These are phyloP conservation scores for Spodoptera litura DNA, from an alignment of 1,140 invertebrate genomes.

Conservation along the genomic window DNA sequence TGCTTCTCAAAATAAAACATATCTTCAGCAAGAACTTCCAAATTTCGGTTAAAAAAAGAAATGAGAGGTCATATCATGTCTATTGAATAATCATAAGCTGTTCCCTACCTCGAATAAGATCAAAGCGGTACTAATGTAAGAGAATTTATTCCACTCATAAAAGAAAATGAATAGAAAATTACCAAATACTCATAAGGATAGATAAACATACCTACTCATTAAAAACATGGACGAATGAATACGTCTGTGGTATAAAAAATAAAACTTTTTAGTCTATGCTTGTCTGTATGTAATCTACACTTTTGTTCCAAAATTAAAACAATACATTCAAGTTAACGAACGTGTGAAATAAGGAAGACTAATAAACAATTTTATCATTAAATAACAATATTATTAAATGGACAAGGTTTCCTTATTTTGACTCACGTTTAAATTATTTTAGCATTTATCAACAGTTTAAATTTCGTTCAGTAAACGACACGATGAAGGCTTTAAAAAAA, in stretches of 20 bases:
- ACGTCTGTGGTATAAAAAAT: conserved; percentile 9
- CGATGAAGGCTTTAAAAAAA: not conserved
- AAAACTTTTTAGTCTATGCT: not conserved
- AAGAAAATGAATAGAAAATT: not conserved
- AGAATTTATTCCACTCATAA: not conserved
- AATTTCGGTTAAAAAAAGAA: not conserved
- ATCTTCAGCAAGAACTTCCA: too few species aligned
- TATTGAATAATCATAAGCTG: conserved; percentile 25
- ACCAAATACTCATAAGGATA: not conserved
- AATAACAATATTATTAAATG: conserved; percentile 3
- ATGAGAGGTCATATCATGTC: not conserved
- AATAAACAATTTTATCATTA: not conserved
- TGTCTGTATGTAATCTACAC: not conserved
- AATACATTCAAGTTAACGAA: not conserved
- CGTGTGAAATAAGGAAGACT: conserved; percentile 9
- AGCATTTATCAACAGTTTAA: not conserved
- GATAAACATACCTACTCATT: not conserved
- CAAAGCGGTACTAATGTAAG: not conserved
- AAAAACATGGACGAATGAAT: not conserved
- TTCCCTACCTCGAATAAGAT: not conserved
- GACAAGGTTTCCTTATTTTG: not conserved
- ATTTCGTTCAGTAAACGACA: not conserved
- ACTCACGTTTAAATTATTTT: not conserved
- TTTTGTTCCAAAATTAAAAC: conserved; percentile 13
- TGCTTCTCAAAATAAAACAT: too few species aligned